phyloP scores from a whole-genome alignment of 2,113 vertebrate genomes.

The Numenius arquata region DNA sequence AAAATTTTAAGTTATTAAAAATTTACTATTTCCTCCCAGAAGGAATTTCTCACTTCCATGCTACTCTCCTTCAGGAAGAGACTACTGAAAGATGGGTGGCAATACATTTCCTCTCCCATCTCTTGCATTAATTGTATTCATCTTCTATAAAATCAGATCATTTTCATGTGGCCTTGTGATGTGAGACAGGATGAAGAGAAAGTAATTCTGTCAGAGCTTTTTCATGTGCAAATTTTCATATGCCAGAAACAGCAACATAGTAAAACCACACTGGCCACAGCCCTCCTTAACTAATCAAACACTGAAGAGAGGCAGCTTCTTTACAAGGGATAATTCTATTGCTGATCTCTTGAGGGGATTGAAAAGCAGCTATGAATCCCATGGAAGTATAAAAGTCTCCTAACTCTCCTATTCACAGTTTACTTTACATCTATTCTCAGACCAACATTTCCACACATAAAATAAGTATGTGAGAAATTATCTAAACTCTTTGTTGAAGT shows the following conservation, averaged over 20 bases:
- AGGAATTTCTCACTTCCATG: neutral
- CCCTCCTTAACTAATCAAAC: constrained; percentile 54
- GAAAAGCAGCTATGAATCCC: constrained; percentile 22
- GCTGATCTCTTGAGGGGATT: neutral
- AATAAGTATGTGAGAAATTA: constrained; percentile 35
- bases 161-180: neutral
- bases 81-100: neutral
- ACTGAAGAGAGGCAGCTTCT: constrained; percentile 41
- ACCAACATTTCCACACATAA: constrained; percentile 34
- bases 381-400: neutral
- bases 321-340: neutral
- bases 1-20: neutral
- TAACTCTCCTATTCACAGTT: constrained; percentile 14
- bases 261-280: constrained; percentile 56
- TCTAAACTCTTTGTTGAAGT: constrained; percentile 32
- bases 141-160: constrained; percentile 2
- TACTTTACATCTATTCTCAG: constrained; percentile 23
- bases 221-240: constrained; percentile 1
- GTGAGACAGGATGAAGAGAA: neutral
- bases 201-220: constrained; percentile 42
- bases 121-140: neutral
- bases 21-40: neutral
- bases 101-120: neutral
- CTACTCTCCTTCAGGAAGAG: neutral
- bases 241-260: constrained; percentile 48